Evolutionary conservation across 2,113 vertebrate genomes (phyloP).

Genomic region (Ranitomeya variabilis): DNA sequence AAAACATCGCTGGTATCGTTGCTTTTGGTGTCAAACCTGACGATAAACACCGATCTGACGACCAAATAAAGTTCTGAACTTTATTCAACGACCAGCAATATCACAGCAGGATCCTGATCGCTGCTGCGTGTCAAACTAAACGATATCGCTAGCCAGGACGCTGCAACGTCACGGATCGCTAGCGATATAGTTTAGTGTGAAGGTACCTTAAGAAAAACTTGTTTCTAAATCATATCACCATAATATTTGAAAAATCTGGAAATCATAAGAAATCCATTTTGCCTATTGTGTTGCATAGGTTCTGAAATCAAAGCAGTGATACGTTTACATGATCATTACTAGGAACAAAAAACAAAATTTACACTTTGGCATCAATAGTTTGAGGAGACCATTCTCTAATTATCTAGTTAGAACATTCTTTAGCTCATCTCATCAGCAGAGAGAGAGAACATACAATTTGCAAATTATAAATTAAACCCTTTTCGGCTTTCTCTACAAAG

Average conservation of each 20-base stretch:
- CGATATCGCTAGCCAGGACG: too few species aligned
- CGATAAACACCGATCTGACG: too few species aligned
- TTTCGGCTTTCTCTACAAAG: conserved; percentile 59
- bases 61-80: too few species aligned
- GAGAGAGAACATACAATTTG: conserved; percentile 55
- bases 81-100: too few species aligned
- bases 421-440: conserved; percentile 44
- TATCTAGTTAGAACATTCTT: conserved; percentile 59
- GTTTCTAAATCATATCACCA: not conserved
- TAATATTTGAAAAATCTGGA: not conserved
- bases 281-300: not conserved
- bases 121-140: too few species aligned
- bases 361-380: conserved; percentile 41
- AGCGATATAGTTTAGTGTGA: too few species aligned
- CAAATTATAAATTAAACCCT: conserved; percentile 56
- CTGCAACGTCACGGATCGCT: too few species aligned
- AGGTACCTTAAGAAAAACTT: too few species aligned
- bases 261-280: not conserved
- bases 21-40: too few species aligned
- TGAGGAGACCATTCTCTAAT: conserved; percentile 52
- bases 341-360: not conserved
- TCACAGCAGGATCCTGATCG: too few species aligned
- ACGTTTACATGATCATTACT: not conserved
- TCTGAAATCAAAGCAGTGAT: not conserved
- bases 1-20: too few species aligned